Evolutionary conservation across 92 coral and sea anemone genomes (phyloP).

Genomic region (Meandrina meandrites): DNA sequence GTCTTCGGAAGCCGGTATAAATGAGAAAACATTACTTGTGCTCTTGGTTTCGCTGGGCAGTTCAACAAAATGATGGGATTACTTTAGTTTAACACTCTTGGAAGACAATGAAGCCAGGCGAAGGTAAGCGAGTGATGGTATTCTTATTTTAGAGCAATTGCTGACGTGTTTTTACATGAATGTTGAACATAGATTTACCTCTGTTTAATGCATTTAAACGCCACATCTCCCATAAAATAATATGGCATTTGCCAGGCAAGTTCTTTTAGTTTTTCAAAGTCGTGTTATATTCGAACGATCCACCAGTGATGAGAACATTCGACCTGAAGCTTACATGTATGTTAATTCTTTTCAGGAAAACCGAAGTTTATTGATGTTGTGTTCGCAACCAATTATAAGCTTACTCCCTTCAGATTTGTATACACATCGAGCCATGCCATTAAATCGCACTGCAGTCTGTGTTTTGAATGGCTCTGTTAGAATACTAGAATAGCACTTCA

Average conservation of each 20-base stretch:
- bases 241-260: background rate
- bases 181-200: background rate
- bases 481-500: background rate
- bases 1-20: conserved; percentile 3
- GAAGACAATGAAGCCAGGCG: conserved; percentile 68
- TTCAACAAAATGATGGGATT: conserved; percentile 3
- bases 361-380: background rate
- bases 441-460: background rate
- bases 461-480: background rate
- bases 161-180: conserved; percentile 30
- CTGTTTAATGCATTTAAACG: background rate
- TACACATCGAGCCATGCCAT: background rate
- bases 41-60: background rate
- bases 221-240: background rate
- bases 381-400: conserved; percentile 3
- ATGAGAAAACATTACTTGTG: background rate
- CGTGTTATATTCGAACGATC: background rate
- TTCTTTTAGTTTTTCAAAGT: background rate
- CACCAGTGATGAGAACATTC: background rate
- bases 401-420: background rate
- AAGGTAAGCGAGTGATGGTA: conserved; percentile 56
- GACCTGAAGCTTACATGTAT: background rate
- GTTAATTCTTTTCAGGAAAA: background rate
- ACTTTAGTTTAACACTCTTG: background rate
- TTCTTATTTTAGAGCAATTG: conserved; percentile 9